Base-by-base conservation (phyloP, 2,888 invertebrate genomes). In the Periphyllus acericola region DNA sequence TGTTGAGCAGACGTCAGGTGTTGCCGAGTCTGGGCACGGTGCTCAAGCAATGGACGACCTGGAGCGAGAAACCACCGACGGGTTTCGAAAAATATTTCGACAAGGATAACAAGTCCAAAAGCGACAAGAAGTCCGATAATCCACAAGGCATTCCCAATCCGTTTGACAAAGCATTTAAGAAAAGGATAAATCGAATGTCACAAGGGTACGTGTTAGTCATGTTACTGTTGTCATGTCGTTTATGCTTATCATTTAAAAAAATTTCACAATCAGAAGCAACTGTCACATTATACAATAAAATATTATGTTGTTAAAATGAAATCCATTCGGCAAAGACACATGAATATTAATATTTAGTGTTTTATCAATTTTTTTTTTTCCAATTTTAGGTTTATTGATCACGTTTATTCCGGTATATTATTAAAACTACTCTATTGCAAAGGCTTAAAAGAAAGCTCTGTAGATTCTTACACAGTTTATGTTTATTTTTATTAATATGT, bases 61-160 rank as follows among this genome's bases (percentile, higher is more conserved):
- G 96, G 90, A 95, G 95, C 91, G 94, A 95, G 90, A 95, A 96
- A 91, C 95, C 96, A 25, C 98, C 98, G 0, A 97, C 97, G 92
- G 98, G 98, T 1, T 98, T 98, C 92, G 98, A 97, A 91, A 98
- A 98, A 91, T 98, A 96, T 92, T 98, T 96, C 90, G 87, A 87
- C 21, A 87, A 87, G 55, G 60, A 72, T 19, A 74, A 87, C 29
- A 87, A 94, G 95, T 91, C 95, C 95, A 87, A 87, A 66, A 17
- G 74, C n/a, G 40, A 55, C 8, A 17, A 93, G 94, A 88, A 90
- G 91, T 66, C 72, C 89, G 85, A 52, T 19, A 79, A 78, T 83
- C 78, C 52, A 32, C 25, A 52, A 40, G 34, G 25, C 29, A 78
- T n/a, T 84, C 60, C 75, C 32, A 89, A 29, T 21, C 32, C 80